Evolutionary conservation across 1,140 invertebrate species (phyloP), one percentile per base, ranked within the genome.

Genomic region (Colletes gigas): DNA sequence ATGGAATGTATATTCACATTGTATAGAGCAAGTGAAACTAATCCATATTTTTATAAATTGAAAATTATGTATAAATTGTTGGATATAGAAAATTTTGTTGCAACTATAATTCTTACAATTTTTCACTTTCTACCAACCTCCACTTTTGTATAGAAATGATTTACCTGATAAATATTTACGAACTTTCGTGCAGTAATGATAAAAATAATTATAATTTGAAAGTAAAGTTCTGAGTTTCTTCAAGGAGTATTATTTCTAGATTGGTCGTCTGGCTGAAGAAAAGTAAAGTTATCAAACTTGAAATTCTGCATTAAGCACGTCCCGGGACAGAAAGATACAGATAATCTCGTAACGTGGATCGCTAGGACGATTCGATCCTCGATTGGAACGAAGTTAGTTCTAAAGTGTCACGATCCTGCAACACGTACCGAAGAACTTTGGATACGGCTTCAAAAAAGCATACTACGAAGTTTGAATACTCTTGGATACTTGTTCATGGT

Each of bases 311-410:
- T 9, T 30, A 52, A 41, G 30, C 67, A 70, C 76, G 76, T 70
- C 19, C 67, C 8, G n/a, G 21, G 47, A 60, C 47, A 39, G 47
- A 60, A 62, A 70, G 57, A 60, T 19, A 78, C 47, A 12, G 76
- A 62, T 78, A 63, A 78, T 78, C 67, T 63, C 14, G 70, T 74
- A 72, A 44, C 69, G 30, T 60, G 71, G 76, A 75, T 83, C 82
- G 55, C n/a, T 21, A 41, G 14, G 62, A 69, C 41, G 55, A 71
- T 65, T 71, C 83, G 21, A 65, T 65, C 55, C 67, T 71, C 83
- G 84, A 82, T 78, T 55, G 75, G 66, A 79, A 76, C 82, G 52
- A 87, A 87, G 82, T 86, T 87, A 84, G 78, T 66, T 69, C 59
- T 76, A 57, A 71, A 80, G 69, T 72, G 69, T 86, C 68, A 74